Evolutionary conservation across 1,140 invertebrate species (phyloP), one percentile per base, ranked within the genome.

Genomic region (Brachionus manjavacas): DNA sequence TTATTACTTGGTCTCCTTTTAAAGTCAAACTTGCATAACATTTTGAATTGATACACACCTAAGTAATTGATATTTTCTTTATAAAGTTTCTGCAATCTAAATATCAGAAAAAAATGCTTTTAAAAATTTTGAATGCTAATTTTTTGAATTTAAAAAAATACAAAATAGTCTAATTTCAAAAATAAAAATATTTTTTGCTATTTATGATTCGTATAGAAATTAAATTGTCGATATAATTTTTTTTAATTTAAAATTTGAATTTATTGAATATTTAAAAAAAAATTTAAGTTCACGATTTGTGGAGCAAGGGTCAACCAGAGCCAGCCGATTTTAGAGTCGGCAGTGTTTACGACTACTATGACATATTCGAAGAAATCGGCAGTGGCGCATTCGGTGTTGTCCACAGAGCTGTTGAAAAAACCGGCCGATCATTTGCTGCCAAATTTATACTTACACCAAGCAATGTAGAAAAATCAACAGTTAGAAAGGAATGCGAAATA

Each of bases 351-450:
- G 97, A 99, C 88, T 94, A 94, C 87, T 99, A 99, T 88, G 97
- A 99, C 87, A 98, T 99, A 85, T 91, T 99, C 16, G 98, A 99
- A 91, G 97, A 99, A 92, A 96, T 99, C 87, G 97, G 98, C 85
- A 91, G 90, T 85, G 98, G 98, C 68, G 97, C 97, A 4, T 99
- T 99, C 89, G 98, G 97, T 78, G 97, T 99, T 28, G 97, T 99
- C 0, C 97, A 99, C 88, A 92, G 98, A 35, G 99, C 96, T 88
- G 92, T 96, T 23, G 98, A 99, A 85, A 92, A 95, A 31, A 98
- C 96, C 66, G 97, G 97, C 14, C 95, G 97, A 87, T 95, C 95
- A 68, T 99, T 98, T 90, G 97, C 98, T 0, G 98, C 97, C 52
- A 99, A 99, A 91, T 99, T 99, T 89, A 98, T 99, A 87, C 96